Percentiles rank a stretch among this genome's conserved stretches.
Evolutionary conservation across 2,113 vertebrate species (phyloP).

Genomic region (Myotis yumanensis): DNA sequence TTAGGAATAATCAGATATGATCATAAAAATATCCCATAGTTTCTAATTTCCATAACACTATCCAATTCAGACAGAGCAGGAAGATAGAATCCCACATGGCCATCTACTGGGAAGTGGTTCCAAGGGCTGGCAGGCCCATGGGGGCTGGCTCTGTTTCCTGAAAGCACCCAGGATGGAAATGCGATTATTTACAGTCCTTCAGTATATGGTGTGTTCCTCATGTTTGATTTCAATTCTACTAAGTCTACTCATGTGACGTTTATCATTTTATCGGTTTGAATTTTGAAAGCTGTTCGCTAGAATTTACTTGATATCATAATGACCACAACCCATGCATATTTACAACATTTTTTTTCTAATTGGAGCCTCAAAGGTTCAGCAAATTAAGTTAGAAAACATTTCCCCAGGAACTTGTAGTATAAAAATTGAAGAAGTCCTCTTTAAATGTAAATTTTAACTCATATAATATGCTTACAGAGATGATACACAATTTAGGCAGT

Average conservation of each 20-base stretch:
- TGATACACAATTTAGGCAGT: neutral
- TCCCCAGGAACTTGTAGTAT: neutral
- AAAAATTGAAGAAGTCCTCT: neutral
- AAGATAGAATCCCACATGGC: neutral
- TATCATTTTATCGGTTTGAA: neutral
- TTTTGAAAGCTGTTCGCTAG: neutral
- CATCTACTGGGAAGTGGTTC: neutral
- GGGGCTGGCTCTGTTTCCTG: neutral
- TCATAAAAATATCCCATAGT: neutral
- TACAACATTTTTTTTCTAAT: neutral
- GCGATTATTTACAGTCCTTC: neutral
- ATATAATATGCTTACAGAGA: neutral
- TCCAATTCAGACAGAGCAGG: neutral
- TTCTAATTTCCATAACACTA: neutral
- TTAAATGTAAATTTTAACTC: conserved; percentile 31
- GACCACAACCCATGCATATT: neutral
- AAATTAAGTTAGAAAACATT: conserved; percentile 1
- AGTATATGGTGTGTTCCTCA: neutral
- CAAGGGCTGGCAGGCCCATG: neutral
- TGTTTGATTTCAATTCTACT: neutral
- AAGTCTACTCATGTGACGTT: neutral
- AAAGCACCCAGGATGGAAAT: neutral
- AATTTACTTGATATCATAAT: neutral
- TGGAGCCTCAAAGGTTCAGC: neutral
- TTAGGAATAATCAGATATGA: neutral